phyloP scores from a whole-genome alignment of 2,888 invertebrate species.

The Chromoteleia sp. region DNA sequence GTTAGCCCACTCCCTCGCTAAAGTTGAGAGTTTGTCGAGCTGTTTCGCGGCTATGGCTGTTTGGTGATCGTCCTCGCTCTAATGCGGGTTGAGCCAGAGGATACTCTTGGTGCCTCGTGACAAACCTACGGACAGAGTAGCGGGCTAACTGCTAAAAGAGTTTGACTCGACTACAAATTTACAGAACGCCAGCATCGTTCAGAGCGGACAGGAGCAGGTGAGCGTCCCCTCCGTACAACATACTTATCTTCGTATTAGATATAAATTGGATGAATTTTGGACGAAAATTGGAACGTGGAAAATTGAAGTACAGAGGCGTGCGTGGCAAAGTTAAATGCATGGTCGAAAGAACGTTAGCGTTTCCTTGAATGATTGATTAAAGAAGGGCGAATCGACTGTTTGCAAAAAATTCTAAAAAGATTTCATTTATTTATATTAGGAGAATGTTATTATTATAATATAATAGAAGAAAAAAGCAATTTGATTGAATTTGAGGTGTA shows the following conservation, averaged over 20 bases:
- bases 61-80: conserved; percentile 75
- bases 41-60: conserved; percentile 72
- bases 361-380: too few relatives aligned
- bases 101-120: conserved; percentile 63
- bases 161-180: conserved; percentile 75
- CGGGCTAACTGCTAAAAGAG: conserved; percentile 75
- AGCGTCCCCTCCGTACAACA: conserved; percentile 13
- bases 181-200: conserved; percentile 48
- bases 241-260: conserved; percentile 41
- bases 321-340: conserved; percentile 26
- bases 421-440: too few relatives aligned
- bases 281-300: conserved; percentile 21
- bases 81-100: conserved; percentile 74
- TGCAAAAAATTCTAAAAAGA: too few relatives aligned
- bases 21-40: conserved; percentile 75
- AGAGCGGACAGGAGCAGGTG: conserved; percentile 49
- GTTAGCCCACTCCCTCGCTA: conserved; percentile 72
- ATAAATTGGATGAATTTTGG: conserved; percentile 46
- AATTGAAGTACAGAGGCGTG: conserved; percentile 13
- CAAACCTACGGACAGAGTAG: conserved; percentile 62
- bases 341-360: conserved; percentile 4
- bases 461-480: too few relatives aligned
- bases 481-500: too few relatives aligned
- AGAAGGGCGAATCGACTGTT: too few relatives aligned
- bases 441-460: too few relatives aligned